phyloP scores from a whole-genome alignment of 2,888 invertebrate species.

The Pammene fasciana region DNA sequence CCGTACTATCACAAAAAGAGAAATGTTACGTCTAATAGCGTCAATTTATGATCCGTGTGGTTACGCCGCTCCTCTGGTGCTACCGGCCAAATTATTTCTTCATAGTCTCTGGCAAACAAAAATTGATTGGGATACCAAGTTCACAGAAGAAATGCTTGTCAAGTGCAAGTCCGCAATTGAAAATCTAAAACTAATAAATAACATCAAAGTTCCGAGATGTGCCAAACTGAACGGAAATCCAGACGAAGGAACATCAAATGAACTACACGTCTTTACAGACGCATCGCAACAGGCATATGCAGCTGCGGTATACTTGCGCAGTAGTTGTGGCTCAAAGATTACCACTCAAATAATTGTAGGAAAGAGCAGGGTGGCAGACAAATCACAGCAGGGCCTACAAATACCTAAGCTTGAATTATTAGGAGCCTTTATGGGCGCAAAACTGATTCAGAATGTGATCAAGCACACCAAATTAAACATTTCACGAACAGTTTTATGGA shows the following conservation, averaged over 20 bases:
- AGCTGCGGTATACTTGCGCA: neutral
- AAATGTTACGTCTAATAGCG: neutral
- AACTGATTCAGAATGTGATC: neutral
- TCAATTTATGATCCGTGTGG: neutral
- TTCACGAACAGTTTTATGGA: neutral
- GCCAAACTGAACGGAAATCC: neutral
- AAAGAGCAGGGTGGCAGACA: neutral
- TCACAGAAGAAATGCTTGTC: neutral
- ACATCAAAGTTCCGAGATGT: neutral
- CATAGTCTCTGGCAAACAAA: neutral
- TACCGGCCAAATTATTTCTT: neutral
- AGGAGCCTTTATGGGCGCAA: neutral
- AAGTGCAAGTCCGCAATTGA: neutral
- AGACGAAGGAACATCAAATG: neutral
- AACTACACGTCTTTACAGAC: neutral
- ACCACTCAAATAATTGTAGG: neutral
- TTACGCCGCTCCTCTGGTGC: neutral
- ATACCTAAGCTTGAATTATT: conserved; percentile 4
- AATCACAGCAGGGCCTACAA: neutral
- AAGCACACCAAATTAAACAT: neutral
- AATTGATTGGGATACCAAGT: conserved; percentile 3
- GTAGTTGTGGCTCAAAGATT: neutral
- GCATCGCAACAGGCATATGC: conserved; percentile 4
- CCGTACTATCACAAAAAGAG: neutral
- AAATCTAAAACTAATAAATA: neutral